Evolutionary conservation across 2,888 invertebrate species (phyloP).

Genomic region (Sialis fuliginosa): DNA sequence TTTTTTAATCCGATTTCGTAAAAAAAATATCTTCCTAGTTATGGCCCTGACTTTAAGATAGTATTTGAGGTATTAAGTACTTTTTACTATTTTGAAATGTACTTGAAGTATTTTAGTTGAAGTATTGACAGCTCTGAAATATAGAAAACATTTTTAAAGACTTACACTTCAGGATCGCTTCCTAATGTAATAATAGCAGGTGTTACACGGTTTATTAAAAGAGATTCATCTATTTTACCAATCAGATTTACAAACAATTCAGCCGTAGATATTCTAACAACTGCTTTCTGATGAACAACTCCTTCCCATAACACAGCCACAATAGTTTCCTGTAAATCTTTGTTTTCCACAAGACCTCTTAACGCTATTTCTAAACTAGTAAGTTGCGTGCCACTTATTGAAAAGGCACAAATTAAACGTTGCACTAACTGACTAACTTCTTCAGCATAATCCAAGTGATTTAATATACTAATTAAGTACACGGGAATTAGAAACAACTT

Average conservation of each 20-base stretch:
- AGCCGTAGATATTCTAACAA: constrained; percentile 40
- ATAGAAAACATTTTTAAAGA: constrained; percentile 7
- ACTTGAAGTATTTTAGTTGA: not conserved
- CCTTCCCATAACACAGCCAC: constrained; percentile 45
- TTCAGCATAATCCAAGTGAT: constrained; percentile 27
- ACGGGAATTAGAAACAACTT: constrained; percentile 39
- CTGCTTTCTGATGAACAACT: constrained; percentile 42
- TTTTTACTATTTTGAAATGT: no score
- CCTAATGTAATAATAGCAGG: constrained; percentile 55
- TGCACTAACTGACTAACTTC: constrained; percentile 37
- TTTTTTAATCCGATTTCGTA: no score
- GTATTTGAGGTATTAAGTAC: no score
- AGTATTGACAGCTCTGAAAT: not conserved
- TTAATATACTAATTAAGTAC: constrained; percentile 38
- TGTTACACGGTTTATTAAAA: constrained; percentile 37
- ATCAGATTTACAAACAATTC: constrained; percentile 37
- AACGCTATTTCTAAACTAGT: constrained; percentile 23
- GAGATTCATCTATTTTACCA: constrained; percentile 31
- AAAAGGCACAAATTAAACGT: constrained; percentile 33
- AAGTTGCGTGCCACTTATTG: constrained; percentile 31
- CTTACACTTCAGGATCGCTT: constrained; percentile 47
- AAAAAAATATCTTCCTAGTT: no score
- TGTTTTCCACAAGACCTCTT: constrained; percentile 19
- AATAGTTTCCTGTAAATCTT: constrained; percentile 32
- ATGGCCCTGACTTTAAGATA: no score